phyloP scores from a whole-genome alignment of 2,888 invertebrate species.

The Oasisia sp. region DNA sequence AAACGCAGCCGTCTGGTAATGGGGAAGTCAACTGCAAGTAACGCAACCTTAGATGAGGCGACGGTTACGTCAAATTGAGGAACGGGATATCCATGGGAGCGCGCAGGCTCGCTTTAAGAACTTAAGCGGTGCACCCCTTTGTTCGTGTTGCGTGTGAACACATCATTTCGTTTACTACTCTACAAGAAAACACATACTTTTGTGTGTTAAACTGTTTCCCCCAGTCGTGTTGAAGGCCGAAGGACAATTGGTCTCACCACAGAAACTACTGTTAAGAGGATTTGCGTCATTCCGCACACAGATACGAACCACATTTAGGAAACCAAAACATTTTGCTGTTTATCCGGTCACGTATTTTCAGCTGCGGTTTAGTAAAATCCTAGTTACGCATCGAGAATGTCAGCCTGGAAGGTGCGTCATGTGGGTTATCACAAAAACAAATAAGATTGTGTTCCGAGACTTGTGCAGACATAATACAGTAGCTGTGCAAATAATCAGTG shows the following conservation, averaged over 20 bases:
- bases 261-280: not conserved
- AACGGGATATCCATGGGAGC: too few relatives aligned
- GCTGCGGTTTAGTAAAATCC: not conserved
- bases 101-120: too few relatives aligned
- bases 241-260: not conserved
- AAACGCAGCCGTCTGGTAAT: too few relatives aligned
- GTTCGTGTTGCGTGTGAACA: not conserved
- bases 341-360: not conserved
- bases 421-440: not conserved
- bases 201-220: not conserved
- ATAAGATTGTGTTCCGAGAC: not conserved
- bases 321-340: not conserved
- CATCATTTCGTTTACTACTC: not conserved
- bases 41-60: too few relatives aligned
- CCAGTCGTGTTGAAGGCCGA: not conserved
- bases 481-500: not conserved
- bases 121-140: not conserved
- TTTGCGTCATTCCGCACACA: not conserved
- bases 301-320: not conserved
- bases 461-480: not conserved
- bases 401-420: not conserved
- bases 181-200: not conserved
- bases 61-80: too few relatives aligned
- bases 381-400: not conserved
- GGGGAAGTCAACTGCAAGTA: too few relatives aligned